Base-by-base conservation (phyloP, 2,113 vertebrate genomes). In the Coptodon rendalli region DNA sequence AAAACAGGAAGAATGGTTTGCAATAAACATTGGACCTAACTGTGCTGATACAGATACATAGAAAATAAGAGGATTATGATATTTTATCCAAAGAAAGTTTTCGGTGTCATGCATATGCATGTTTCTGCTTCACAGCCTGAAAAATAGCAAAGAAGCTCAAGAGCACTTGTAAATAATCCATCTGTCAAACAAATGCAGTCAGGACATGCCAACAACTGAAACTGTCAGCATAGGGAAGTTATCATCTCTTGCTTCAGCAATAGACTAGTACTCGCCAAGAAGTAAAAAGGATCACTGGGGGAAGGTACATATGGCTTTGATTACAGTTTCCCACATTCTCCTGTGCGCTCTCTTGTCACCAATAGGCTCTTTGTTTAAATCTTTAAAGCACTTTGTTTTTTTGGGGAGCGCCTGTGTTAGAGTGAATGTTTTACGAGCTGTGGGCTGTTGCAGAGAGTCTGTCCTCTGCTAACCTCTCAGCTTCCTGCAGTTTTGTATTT, bases 351-450 rank as follows among this genome's bases (percentile, higher is more conserved):
- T 84, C 14, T 81, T 85, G 79, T 86, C 86, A 89, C 61, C 84
- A 68, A 59, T 27, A 84, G 43, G 27, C 83, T 80, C 50, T 93
- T 43, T 17, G 80, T 81, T 79, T 84, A 82, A 92, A 89, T 85
- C 82, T 90, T 92, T 91, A 76, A 91, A 88, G 86, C 83, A 16
- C 80, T 85, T 85, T 89, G 84, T 34, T 79, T 94, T 79, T 94
- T 78, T 73, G 68, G 40, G 54, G 34, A 66, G 76, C 38, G 76
- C 56, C 68, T 80, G 76, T 52, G 5, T 87, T 83, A 82, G 48
- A 57, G 68, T 93, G 43, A 94, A 95, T 93, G 54, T 94, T 95
- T 95, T 81, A 95, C 87, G 89, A 93, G 89, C 87, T 82, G 66
- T 50, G 34, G 36, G 89, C 66, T 81, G 82, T 84, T 80, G 78